Evolutionary conservation across 2,888 invertebrate genomes (phyloP), one percentile per base, ranked within the genome.

Genomic region (Dicyrtoma fusca): DNA sequence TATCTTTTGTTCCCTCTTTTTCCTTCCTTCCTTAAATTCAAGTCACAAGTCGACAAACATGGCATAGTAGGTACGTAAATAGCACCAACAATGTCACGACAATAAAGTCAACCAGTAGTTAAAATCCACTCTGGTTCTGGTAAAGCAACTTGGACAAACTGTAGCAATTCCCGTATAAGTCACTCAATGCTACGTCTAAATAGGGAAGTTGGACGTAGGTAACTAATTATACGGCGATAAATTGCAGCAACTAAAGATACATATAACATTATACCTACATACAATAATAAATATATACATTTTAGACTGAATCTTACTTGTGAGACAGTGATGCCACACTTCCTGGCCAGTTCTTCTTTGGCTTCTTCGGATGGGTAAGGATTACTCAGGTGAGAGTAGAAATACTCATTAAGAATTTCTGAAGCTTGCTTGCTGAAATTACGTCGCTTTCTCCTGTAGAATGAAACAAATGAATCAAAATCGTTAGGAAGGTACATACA

Each of bases 341-440:
- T 98, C 85, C 97, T 89, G 71, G 99, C 99, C 84, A 99, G 88
- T 85, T 99, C 99, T 86, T 99, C 99, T 86, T 99, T 99, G 79
- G 98, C 98, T 87, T 99, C 99, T 87, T 99, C 99, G 83, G 96
- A 96, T 78, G 99, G 99, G 87, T 99, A 99, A 42, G 99, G 99
- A 88, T 99, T 99, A 84, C 95, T 96, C 82, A 99, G 89, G 86
- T 99, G 98, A 82, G 97, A 97, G 87, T 99, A 99, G 87, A 99
- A 99, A 86, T 99, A 99, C 87, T 99, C 98, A 86, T 99, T 99
- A 81, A 99, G 88, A 82, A 98, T 95, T 88, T 99, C 98, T 26
- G 98, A 98, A 71, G 98, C 98, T 85, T 98, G 97, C 87, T 99
- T 99, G 88, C 97, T 97, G 86, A 99, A 99, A 87, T 99, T 99